These are phyloP conservation scores for Drosophila melanocephala DNA, from an alignment of 2,888 invertebrate species.

Conservation along the genomic window DNA sequence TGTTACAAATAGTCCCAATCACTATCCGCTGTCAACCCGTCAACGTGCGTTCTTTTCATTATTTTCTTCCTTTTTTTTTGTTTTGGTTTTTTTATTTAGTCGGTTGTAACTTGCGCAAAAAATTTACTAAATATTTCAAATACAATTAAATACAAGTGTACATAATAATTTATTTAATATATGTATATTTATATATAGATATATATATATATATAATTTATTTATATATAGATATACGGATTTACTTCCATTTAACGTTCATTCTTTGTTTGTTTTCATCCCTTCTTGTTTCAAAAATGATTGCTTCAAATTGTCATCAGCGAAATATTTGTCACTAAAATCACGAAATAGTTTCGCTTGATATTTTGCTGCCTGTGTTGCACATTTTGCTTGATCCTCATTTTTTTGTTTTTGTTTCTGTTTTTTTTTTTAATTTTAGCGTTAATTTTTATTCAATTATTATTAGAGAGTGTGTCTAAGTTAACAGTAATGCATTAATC, in stretches of 20 bases:
- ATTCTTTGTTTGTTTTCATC: slow-evolving; percentile 50
- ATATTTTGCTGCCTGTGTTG: slow-evolving; percentile 68
- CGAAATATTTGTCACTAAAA: slow-evolving; percentile 84
- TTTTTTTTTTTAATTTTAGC: slow-evolving; percentile 24
- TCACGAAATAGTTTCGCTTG: slow-evolving; percentile 84
- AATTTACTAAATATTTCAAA: slow-evolving; percentile 83
- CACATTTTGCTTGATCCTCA: slow-evolving; percentile 72
- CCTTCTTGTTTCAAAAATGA: slow-evolving; percentile 82
- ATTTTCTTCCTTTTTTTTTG: slow-evolving; percentile 15
- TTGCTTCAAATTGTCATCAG: slow-evolving; percentile 84
- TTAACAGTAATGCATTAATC: slow-evolving; percentile 54
- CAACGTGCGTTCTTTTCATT: slow-evolving; percentile 33
- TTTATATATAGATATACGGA: slow-evolving; percentile 75
- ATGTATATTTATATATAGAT: slow-evolving; percentile 69
- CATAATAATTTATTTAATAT: slow-evolving; percentile 78
- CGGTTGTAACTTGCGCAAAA: slow-evolving; percentile 77
- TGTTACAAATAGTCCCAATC: slow-evolving; percentile 70
- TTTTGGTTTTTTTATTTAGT: slow-evolving; percentile 37
- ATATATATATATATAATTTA: slow-evolving; percentile 62
- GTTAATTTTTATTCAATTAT: slow-evolving; percentile 37
- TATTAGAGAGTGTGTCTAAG: slow-evolving; percentile 53
- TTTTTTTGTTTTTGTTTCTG: slow-evolving; percentile 12
- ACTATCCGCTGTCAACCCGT: slow-evolving; percentile 68
- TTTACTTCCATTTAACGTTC: slow-evolving; percentile 42
- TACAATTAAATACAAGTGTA: slow-evolving; percentile 82